phyloP scores from a whole-genome alignment of 1,140 invertebrate species.

The Scaptomyza graminum region DNA sequence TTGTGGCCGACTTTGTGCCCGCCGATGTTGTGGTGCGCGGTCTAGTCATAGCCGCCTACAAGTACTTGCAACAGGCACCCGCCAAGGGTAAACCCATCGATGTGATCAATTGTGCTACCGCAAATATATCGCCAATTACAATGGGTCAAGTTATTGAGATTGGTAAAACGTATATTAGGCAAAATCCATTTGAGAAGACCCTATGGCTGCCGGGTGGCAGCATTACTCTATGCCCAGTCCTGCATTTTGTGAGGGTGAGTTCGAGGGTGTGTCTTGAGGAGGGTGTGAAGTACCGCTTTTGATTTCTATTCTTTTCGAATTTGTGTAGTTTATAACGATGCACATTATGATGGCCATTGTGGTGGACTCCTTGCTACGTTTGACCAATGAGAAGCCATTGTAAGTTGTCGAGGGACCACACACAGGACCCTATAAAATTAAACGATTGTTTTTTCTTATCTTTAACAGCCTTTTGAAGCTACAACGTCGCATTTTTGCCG shows the following conservation, averaged over 20 bases:
- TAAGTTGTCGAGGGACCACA: slow-evolving; percentile 84
- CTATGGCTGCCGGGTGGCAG: slow-evolving; percentile 88
- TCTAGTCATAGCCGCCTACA: slow-evolving; percentile 90
- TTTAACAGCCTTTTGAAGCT: slow-evolving; percentile 88
- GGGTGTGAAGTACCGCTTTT: neutral
- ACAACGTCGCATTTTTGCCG: slow-evolving; percentile 91
- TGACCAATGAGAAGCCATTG: slow-evolving; percentile 89
- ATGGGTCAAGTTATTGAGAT: slow-evolving; percentile 86
- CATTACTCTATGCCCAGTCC: slow-evolving; percentile 84
- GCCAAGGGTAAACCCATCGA: slow-evolving; percentile 71
- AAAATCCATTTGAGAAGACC: slow-evolving; percentile 87
- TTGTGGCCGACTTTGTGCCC: slow-evolving; percentile 91
- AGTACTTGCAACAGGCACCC: slow-evolving; percentile 73
- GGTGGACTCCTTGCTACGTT: slow-evolving; percentile 64
- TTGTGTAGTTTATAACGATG: slow-evolving; percentile 64
- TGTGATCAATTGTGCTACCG: slow-evolving; percentile 89
- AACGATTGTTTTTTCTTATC: neutral
- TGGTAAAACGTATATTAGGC: slow-evolving; percentile 84
- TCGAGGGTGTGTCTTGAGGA: too few relatives aligned
- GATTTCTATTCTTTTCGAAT: neutral
- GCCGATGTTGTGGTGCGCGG: slow-evolving; percentile 94
- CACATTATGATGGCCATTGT: slow-evolving; percentile 74
- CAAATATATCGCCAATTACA: slow-evolving; percentile 88
- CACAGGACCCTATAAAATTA: neutral
- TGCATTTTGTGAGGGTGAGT: slow-evolving; percentile 85